These are phyloP conservation scores for Scaptomyza cyrtandrae DNA, from an alignment of 2,888 invertebrate genomes.

Conservation along the genomic window DNA sequence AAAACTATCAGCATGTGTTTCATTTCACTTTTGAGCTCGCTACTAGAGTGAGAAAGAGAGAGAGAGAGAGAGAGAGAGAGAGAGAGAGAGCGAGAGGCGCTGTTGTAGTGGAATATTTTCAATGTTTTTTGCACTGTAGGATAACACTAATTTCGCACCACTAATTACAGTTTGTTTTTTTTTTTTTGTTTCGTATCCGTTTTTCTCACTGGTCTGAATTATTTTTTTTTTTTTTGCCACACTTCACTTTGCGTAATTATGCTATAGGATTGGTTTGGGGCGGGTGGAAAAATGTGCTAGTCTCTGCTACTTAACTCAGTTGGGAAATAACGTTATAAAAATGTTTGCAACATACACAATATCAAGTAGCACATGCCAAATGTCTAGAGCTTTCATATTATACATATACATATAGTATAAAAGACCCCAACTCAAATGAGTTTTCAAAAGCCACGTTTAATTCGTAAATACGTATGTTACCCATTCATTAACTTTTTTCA, in stretches of 20 bases:
- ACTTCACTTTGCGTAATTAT: conserved; percentile 65
- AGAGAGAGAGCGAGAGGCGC: background rate
- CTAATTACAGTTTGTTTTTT: conserved; percentile 72
- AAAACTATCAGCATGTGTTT: conserved; percentile 73
- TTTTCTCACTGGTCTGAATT: background rate
- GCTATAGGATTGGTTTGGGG: conserved; percentile 37
- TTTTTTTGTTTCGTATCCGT: conserved; percentile 6
- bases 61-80: background rate
- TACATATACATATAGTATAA: too few relatives aligned
- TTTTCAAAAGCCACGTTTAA: conserved; percentile 35
- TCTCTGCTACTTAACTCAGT: conserved; percentile 70
- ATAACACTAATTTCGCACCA: conserved; percentile 79
- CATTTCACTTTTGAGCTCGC: conserved; percentile 62
- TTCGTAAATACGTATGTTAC: conserved; percentile 12
- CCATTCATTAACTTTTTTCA: conserved; percentile 9
- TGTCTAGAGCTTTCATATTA: conserved; percentile 18
- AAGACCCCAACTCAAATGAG: conserved; percentile 36
- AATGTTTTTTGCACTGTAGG: conserved; percentile 59
- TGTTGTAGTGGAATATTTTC: conserved; percentile 36
- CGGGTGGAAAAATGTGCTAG: conserved; percentile 33
- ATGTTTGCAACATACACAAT: conserved; percentile 33
- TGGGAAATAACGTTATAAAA: conserved; percentile 73
- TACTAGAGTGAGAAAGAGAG: background rate
- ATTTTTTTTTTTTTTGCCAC: conserved; percentile 10
- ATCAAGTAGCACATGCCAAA: conserved; percentile 47